Evolutionary conservation across 2,888 invertebrate species (phyloP).

Genomic region (Toxonevra muliebris): DNA sequence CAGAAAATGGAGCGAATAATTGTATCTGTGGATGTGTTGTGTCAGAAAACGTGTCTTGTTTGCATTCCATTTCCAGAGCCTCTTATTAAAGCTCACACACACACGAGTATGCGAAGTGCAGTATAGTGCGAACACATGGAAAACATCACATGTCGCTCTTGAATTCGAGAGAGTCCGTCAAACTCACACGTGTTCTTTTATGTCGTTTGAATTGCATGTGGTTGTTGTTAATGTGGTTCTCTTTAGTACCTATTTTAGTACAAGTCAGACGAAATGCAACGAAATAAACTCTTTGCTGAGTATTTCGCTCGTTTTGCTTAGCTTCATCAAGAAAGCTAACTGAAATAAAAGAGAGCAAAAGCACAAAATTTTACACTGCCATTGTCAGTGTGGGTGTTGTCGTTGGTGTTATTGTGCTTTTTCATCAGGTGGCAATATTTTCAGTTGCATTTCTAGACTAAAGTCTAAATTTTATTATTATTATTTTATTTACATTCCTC

Average conservation of each 20-base stretch:
- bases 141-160: no score
- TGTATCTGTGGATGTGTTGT: neutral
- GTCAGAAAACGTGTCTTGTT: no score
- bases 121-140: neutral
- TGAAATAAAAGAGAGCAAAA: neutral
- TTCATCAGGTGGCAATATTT: neutral
- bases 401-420: neutral
- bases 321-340: neutral
- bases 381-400: neutral
- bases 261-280: neutral
- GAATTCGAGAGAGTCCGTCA: no score
- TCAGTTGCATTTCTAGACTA: no score
- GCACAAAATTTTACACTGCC: neutral
- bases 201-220: no score
- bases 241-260: neutral
- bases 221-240: neutral
- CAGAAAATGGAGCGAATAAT: neutral
- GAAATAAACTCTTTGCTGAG: neutral
- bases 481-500: no score
- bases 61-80: no score
- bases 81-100: no score
- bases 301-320: neutral
- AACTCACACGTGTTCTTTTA: no score
- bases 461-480: no score
- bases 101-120: neutral